Conservation (phyloP, 2,888 invertebrate species). For the Drosophila lutescens region DNA sequence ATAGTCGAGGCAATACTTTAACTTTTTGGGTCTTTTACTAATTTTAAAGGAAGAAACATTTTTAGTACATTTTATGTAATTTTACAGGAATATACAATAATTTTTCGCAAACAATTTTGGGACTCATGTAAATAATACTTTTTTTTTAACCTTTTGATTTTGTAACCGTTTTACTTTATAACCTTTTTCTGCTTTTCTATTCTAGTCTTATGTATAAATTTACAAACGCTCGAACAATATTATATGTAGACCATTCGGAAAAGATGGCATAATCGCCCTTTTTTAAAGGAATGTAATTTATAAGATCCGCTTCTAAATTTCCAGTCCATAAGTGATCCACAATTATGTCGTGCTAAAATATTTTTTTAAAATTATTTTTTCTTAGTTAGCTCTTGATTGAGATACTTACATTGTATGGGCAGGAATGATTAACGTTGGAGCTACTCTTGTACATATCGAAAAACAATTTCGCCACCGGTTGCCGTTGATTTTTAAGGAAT, state of each 20-base stretch:
- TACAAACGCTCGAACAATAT: background rate
- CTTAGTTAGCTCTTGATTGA: background rate
- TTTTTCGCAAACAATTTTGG: too few species aligned
- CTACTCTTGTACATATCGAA: constrained; percentile 6
- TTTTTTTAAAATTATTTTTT: too few species aligned
- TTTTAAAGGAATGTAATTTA: constrained; percentile 2
- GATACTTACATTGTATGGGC: constrained; percentile 39
- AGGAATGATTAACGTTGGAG: constrained; percentile 52
- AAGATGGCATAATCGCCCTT: constrained; percentile 39
- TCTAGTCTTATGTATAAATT: constrained; percentile 16
- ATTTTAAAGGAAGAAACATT: too few species aligned
- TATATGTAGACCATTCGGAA: constrained; percentile 2
- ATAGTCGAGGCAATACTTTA: too few species aligned
- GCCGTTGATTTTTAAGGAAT: constrained; percentile 19
- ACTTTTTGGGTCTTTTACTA: too few species aligned
- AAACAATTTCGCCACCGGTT: constrained; percentile 18
- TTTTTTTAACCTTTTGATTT: too few species aligned
- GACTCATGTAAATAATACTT: too few species aligned
- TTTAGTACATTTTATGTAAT: too few species aligned
- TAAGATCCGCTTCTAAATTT: constrained; percentile 9
- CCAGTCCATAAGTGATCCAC: constrained; percentile 26
- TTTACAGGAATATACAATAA: too few species aligned
- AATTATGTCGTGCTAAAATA: constrained; percentile 28
- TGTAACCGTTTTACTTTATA: too few species aligned
- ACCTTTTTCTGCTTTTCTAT: background rate